phyloP scores from a whole-genome alignment of 30 jellyfish, hydroid and myxozoan species.

The Aurelia aurita region DNA sequence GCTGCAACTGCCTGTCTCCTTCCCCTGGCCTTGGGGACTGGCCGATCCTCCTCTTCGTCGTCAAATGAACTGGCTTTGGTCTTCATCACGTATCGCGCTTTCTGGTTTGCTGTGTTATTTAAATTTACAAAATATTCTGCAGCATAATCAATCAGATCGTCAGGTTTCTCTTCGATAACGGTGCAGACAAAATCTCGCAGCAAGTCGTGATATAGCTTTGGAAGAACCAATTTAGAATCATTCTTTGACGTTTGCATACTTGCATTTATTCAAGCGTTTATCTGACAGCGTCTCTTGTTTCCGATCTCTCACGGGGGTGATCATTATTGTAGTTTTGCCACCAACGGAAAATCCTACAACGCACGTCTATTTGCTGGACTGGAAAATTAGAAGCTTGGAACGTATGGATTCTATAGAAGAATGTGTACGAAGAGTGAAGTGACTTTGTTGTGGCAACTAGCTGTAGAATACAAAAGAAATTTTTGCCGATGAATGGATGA shows the following conservation, averaged over 20 bases:
- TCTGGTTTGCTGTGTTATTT: slow-evolving; percentile 46
- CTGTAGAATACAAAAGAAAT: too few species aligned
- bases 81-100: slow-evolving; percentile 69
- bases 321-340: not conserved
- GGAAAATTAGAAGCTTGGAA: not conserved
- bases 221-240: slow-evolving; percentile 60
- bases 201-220: slow-evolving; percentile 75
- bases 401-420: too few species aligned
- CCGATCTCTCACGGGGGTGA: slow-evolving; percentile 65
- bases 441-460: too few species aligned
- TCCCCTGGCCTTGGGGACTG: slow-evolving; percentile 74
- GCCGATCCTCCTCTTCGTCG: slow-evolving; percentile 84
- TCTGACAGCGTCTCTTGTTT: slow-evolving; percentile 78
- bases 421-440: too few species aligned
- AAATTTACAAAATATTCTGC: slow-evolving; percentile 68
- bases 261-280: slow-evolving; percentile 63
- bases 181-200: slow-evolving; percentile 75
- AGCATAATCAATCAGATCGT: slow-evolving; percentile 79
- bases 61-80: slow-evolving; percentile 35
- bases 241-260: slow-evolving; percentile 74
- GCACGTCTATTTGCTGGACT: slow-evolving; percentile 33
- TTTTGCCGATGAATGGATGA: too few species aligned
- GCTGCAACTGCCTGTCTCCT: slow-evolving; percentile 98
- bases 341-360: not conserved
- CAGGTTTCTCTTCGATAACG: slow-evolving; percentile 83